Conservation (phyloP, 1,140 invertebrate genomes). For the Rhynchophorus ferrugineus region DNA sequence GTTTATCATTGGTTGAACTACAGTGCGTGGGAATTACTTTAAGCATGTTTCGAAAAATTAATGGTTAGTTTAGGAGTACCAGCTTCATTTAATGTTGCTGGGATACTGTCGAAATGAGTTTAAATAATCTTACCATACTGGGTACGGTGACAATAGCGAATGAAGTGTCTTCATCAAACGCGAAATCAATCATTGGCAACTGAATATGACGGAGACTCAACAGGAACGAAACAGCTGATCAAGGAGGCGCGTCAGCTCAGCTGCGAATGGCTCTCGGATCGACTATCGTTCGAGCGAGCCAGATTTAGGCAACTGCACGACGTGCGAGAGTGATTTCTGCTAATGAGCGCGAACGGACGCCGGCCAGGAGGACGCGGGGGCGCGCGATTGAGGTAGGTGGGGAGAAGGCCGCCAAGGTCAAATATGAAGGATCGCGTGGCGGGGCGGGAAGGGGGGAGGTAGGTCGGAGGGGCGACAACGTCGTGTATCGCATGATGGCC, state of each 20-base stretch:
- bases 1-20: no score
- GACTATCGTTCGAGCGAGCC: background rate
- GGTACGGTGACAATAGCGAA: constrained; percentile 36
- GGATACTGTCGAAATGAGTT: no score
- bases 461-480: constrained; percentile 8
- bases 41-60: no score
- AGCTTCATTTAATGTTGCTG: no score
- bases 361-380: constrained; percentile 20
- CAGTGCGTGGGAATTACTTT: no score
- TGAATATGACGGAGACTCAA: background rate
- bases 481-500: constrained; percentile 23
- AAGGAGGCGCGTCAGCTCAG: no score
- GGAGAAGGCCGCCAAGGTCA: constrained; percentile 27
- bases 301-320: background rate
- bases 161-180: constrained; percentile 34
- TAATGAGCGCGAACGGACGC: background rate
- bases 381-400: constrained; percentile 27
- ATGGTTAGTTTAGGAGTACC: no score
- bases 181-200: constrained; percentile 32
- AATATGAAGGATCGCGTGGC: constrained; percentile 27
- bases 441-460: no score
- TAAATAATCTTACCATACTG: constrained; percentile 32
- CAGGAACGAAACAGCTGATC: no score
- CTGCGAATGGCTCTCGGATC: no score
- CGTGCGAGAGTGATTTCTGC: background rate